Conservation (phyloP, 1,140 invertebrate genomes). For the Oncopodura yosiiana region DNA sequence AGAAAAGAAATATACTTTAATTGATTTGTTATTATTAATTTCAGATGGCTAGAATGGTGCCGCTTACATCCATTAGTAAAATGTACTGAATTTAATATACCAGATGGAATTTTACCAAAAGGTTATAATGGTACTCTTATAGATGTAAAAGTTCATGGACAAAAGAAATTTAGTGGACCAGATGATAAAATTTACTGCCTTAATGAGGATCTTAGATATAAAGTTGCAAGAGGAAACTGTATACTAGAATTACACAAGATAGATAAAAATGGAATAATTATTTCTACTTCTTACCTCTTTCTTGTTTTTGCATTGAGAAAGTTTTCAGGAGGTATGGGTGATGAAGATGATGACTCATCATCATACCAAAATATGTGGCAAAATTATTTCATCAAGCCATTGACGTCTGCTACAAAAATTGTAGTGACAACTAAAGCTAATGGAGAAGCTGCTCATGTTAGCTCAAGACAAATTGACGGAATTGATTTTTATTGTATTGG, state of each 20-base stretch:
- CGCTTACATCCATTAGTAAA: slow-evolving; percentile 20
- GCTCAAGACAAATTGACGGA: slow-evolving; percentile 39
- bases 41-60: slow-evolving; percentile 30
- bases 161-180: slow-evolving; percentile 14
- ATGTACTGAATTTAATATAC: slow-evolving; percentile 26
- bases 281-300: slow-evolving; percentile 36
- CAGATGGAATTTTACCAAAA: slow-evolving; percentile 28
- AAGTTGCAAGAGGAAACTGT: slow-evolving; percentile 43
- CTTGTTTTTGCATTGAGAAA: slow-evolving; percentile 44
- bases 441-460: slow-evolving; percentile 47
- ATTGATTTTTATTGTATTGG: slow-evolving; percentile 41
- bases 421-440: slow-evolving; percentile 44
- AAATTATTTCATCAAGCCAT: slow-evolving; percentile 41
- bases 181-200: slow-evolving; percentile 34
- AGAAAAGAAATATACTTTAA: too few relatives aligned
- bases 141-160: slow-evolving; percentile 34
- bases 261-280: not conserved
- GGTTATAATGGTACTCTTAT: slow-evolving; percentile 28
- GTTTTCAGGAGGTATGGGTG: slow-evolving; percentile 46
- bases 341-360: slow-evolving; percentile 43
- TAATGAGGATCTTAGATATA: slow-evolving; percentile 26
- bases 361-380: slow-evolving; percentile 42
- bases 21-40: too few relatives aligned
- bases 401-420: slow-evolving; percentile 38
- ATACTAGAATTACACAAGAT: slow-evolving; percentile 38